phyloP scores from a whole-genome alignment of 2,113 vertebrate genomes.

The Callospermophilus lateralis region DNA sequence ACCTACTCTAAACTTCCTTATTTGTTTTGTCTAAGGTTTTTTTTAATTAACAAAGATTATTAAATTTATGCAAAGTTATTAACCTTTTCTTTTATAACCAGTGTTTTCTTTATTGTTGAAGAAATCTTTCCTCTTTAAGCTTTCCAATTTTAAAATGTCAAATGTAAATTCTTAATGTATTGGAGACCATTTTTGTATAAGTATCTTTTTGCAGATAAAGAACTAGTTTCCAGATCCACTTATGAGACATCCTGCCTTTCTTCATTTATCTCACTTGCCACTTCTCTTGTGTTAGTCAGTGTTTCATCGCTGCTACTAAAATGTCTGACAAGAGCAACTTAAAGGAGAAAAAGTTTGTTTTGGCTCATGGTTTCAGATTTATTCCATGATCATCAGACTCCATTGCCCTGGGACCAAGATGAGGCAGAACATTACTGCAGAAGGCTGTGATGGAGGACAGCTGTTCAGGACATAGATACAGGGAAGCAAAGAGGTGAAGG shows the following conservation, averaged over 20 bases:
- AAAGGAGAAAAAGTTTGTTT: no score
- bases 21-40: not conserved
- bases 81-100: conserved; percentile 25
- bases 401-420: no score
- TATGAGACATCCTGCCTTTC: not conserved
- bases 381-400: no score
- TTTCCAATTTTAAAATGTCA: not conserved
- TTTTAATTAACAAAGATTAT: conserved; percentile 33
- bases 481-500: no score
- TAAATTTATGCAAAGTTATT: not conserved
- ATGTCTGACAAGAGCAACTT: no score
- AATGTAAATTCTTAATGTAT: conserved; percentile 23
- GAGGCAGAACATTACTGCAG: no score
- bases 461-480: no score
- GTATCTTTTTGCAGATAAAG: not conserved
- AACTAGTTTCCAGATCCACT: not conserved
- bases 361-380: no score
- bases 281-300: no score
- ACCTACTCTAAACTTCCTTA: not conserved
- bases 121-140: not conserved
- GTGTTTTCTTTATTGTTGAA: conserved; percentile 20
- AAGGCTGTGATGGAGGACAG: no score
- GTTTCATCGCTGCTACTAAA: no score
- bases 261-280: not conserved
- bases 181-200: not conserved